Evolutionary conservation across 2,888 invertebrate species (phyloP), one percentile per base, ranked within the genome.

Genomic region (Aspidiotus destructor): DNA sequence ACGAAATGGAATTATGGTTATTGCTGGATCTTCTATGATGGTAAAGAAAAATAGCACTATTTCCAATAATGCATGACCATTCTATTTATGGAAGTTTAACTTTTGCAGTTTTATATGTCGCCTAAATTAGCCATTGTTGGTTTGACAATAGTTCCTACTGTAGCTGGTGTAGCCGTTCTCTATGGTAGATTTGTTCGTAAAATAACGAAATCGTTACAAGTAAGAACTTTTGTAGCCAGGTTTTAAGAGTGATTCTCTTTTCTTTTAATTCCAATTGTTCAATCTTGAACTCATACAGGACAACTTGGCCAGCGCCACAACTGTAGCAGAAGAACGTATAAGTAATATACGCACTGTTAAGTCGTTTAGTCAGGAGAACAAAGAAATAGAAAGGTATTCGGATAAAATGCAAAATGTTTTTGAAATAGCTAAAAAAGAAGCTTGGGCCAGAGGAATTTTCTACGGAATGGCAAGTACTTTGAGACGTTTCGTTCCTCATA

Each of bases 11-110:
- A 86, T 93, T 70, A 93, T 94, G 86, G 89, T 91, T 9, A 77
- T 85, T 41, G 90, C 89, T 57, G 94, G 96, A 0, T 86, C 92
- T 52, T 87, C 89, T 41, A 94, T 98, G 91, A 97, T 97, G 97
- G 92, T 92, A 79, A 7, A 52, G 16, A 2, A 40, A 16, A 10
- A 40, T 48, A 1, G 9, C 53, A 10, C 1, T 64, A 13, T 55
- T 28, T 58, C 7, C 42, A n/a, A 62, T 48, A 17, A 16, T 48
- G 8, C 48, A 8, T 41, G 53, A 16, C n/a, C 1, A 54, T 62
- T 53, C 44, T 40, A 54, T 9, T 41, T n/a, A 54, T 48, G 16
- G 48, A 48, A 48, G 48, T 42, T 62, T 55, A 41, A 7, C 9
- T 28, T 71, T 77, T 77, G 67, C 78, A 92, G 92, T 84, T 95